These are phyloP conservation scores for Prolemur simus DNA, from an alignment of 2,113 vertebrate genomes.

Conservation along the genomic window DNA sequence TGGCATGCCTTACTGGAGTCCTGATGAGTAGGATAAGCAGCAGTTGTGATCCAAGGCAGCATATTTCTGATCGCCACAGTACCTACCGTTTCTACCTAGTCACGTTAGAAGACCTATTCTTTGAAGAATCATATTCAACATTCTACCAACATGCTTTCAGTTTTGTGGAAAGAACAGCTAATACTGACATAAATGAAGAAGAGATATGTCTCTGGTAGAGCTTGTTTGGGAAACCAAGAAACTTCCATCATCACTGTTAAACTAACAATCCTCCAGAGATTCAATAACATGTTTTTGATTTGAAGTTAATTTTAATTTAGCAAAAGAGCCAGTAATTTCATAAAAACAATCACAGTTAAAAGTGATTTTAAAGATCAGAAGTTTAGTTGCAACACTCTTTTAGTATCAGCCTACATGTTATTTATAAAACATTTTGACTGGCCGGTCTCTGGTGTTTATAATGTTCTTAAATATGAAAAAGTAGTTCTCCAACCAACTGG, in stretches of 20 bases:
- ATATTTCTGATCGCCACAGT: not conserved
- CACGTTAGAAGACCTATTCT: slow-evolving; percentile 49
- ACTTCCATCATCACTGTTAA: slow-evolving; percentile 43
- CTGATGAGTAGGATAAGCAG: slow-evolving; percentile 70
- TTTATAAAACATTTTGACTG: slow-evolving; percentile 48
- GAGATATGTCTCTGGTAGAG: not conserved
- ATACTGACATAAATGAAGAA: not conserved
- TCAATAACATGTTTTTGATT: slow-evolving; percentile 62
- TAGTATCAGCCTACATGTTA: not conserved
- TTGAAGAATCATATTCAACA: slow-evolving; percentile 75
- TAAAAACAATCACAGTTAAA: not conserved
- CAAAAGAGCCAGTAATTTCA: slow-evolving; percentile 44
- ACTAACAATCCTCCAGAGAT: slow-evolving; percentile 50
- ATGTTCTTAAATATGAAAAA: slow-evolving; percentile 3
- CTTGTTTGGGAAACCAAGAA: slow-evolving; percentile 55
- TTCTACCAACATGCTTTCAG: slow-evolving; percentile 74
- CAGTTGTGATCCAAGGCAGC: not conserved
- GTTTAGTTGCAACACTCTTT: not conserved
- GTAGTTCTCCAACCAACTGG: not conserved
- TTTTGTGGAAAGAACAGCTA: slow-evolving; percentile 46
- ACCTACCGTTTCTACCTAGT: slow-evolving; percentile 38
- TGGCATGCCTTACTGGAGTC: slow-evolving; percentile 97
- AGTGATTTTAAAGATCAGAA: slow-evolving; percentile 10
- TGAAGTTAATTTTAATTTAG: slow-evolving; percentile 75
- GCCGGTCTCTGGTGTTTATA: slow-evolving; percentile 60